Evolutionary conservation across 2,797 vertebrate species (phyloP), one percentile per base, ranked within the genome.

Genomic region (Cossypha dichroa): DNA sequence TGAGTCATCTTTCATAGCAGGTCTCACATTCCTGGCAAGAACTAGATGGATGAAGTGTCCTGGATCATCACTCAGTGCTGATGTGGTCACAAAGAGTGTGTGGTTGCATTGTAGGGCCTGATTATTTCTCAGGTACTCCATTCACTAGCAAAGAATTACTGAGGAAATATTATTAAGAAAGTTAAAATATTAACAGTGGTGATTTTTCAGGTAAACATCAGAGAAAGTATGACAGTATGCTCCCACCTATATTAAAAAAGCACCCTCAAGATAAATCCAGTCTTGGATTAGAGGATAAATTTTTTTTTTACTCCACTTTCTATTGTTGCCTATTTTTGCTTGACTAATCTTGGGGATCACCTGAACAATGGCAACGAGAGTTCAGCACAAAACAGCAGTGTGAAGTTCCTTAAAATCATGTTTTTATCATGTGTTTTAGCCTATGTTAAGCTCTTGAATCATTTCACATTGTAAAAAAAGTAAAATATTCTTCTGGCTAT

Each of bases 401-500:
- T 94, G 74, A 56, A 36, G 28, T 76, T 84, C 58, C 93, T 81
- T 54, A 64, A 83, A 94, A 67, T 48, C 33, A 68, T 87, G 41
- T n/a, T 79, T 91, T 72, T 81, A 34, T 85, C 60, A 56, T 23
- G 36, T 88, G 58, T 70, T 95, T 89, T 63, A 87, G 64, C 64
- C 60, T 49, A 16, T 26, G 34, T 92, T 92, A 87, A 74, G 78
- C 28, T 55, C 48, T 80, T 36, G 21, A 84, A 54, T 72, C 74
- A 84, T 91, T 91, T 59, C 68, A 33, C 38, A 48, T 92, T 89
- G 64, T 79, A 94, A 75, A 25, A 88, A 91, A 52, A 15, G 9
- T 33, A 82, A 94, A 94, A 51, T 89, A 90, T 76, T 96, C 52
- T 93, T 96, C 72, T 74, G 77, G 74, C 55, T 96, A n/a, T 70